Percentiles rank a stretch among this genome's conserved stretches.
Conservation (phyloP, 2,888 invertebrate genomes). For the Pteria penguin region DNA sequence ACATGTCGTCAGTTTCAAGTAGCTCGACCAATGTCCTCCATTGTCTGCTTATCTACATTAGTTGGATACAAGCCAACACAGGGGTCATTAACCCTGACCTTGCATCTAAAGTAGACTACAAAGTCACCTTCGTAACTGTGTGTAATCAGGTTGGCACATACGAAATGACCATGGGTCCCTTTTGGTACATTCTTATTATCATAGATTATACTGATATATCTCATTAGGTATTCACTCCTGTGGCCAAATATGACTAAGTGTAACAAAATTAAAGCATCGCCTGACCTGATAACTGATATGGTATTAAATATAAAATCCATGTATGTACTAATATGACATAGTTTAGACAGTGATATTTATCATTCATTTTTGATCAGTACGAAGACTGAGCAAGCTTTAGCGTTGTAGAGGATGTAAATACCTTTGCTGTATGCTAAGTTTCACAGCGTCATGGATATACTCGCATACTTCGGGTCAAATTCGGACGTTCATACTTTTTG, state of each 20-base stretch:
- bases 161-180: background rate
- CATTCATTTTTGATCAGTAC: too few relatives aligned
- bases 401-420: too few relatives aligned
- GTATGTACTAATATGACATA: too few relatives aligned
- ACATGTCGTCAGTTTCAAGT: background rate
- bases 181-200: background rate
- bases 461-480: too few relatives aligned
- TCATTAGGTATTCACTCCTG: background rate
- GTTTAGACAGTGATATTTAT: too few relatives aligned
- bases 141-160: constrained; percentile 6
- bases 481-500: too few relatives aligned
- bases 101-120: background rate
- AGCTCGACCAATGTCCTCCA: background rate
- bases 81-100: constrained; percentile 14
- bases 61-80: background rate
- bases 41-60: background rate
- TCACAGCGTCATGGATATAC: too few relatives aligned
- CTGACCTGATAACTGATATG: background rate
- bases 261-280: too few relatives aligned
- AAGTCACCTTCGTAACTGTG: background rate
- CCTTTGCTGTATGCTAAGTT: too few relatives aligned
- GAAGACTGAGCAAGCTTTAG: too few relatives aligned
- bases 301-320: background rate
- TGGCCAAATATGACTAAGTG: too few relatives aligned
- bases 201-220: background rate